Percentiles rank a stretch among this genome's conserved stretches.
Evolutionary conservation across 1,140 invertebrate genomes (phyloP).

Genomic region (Formica exsecta): DNA sequence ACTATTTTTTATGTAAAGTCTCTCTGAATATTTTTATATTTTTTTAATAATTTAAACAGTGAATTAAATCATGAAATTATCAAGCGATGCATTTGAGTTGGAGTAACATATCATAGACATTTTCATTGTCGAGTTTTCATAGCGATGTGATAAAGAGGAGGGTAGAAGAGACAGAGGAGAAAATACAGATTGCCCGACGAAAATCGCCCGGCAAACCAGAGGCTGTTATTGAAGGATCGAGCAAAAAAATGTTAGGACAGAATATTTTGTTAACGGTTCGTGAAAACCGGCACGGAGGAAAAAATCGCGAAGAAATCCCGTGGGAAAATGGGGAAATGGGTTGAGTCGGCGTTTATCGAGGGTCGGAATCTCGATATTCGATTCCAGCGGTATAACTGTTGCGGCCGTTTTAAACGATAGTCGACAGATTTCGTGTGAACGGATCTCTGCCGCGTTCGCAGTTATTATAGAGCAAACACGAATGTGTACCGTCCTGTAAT

Average conservation of each 20-base stretch:
- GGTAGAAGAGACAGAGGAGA: neutral
- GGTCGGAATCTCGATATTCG: constrained; percentile 46
- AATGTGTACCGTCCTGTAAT: constrained; percentile 12
- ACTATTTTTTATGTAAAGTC: neutral
- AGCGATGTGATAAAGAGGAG: constrained; percentile 8
- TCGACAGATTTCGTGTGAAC: constrained; percentile 6
- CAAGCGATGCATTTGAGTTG: neutral
- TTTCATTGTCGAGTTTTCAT: constrained; percentile 21
- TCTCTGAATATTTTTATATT: neutral
- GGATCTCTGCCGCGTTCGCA: neutral
- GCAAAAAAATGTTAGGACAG: neutral
- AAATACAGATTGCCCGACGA: constrained; percentile 20
- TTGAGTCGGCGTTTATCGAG: constrained; percentile 37
- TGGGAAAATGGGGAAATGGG: constrained; percentile 32
- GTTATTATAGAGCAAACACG: constrained; percentile 39
- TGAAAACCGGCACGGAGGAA: neutral
- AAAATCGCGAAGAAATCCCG: constrained; percentile 5
- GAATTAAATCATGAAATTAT: constrained; percentile 14
- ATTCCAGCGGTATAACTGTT: neutral
- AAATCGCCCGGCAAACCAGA: constrained; percentile 15
- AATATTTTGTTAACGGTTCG: constrained; percentile 47
- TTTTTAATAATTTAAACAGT: neutral
- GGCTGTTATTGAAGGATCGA: constrained; percentile 20
- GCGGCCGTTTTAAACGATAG: constrained; percentile 26
- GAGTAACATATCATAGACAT: neutral